Evolutionary conservation across 2,888 invertebrate genomes (phyloP).

Genomic region (Drosophila dives): DNA sequence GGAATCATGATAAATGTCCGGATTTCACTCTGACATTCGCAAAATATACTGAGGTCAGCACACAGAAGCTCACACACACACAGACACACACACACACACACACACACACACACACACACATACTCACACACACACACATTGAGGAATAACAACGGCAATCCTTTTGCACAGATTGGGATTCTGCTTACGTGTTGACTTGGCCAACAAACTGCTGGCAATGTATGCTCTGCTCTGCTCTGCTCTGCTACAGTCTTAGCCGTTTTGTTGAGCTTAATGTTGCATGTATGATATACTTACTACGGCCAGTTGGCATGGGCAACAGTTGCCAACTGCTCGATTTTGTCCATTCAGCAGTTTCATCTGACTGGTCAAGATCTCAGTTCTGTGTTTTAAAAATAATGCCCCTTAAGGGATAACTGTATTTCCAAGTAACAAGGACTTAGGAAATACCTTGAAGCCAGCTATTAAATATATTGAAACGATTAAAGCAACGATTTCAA

Average conservation of each 20-base stretch:
- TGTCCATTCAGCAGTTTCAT: conserved; percentile 38
- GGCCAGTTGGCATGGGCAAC: conserved; percentile 32
- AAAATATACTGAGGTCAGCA: conserved; percentile 69
- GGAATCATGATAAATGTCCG: conserved; percentile 69
- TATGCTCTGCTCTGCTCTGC: conserved; percentile 2
- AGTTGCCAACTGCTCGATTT: conserved; percentile 39
- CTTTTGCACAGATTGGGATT: conserved; percentile 57
- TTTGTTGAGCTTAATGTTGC: conserved; percentile 53
- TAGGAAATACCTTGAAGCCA: background rate
- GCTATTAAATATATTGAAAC: background rate
- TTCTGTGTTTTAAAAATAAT: conserved; percentile 17
- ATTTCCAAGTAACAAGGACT: background rate
- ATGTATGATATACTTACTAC: conserved; percentile 56
- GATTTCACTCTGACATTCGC: conserved; percentile 62
- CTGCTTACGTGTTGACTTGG: conserved; percentile 61
- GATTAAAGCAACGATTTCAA: background rate
- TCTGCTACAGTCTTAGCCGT: conserved; percentile 9
- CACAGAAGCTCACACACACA: conserved; percentile 17
- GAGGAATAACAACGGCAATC: conserved; percentile 36
- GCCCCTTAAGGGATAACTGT: conserved; percentile 17
- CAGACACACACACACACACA: conserved; percentile 12
- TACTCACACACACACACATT: background rate
- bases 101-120: conserved; percentile 19
- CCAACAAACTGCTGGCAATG: conserved; percentile 35
- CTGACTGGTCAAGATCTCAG: conserved; percentile 20